phyloP scores from a whole-genome alignment of 2,888 invertebrate species.

The Galerucella nymphaeae region DNA sequence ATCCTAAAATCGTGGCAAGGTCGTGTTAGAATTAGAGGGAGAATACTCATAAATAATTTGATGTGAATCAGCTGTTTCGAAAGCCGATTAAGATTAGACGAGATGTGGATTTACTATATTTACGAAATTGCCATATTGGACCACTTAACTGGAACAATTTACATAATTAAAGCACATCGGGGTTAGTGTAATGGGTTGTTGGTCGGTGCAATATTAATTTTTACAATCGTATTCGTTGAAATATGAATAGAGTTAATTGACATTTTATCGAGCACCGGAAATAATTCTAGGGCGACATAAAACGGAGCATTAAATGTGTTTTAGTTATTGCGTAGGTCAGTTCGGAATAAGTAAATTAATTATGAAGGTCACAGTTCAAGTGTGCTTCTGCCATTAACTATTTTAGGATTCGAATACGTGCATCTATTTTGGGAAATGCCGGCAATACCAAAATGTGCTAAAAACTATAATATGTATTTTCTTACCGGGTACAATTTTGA shows the following conservation, averaged over 20 bases:
- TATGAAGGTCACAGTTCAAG: constrained; percentile 31
- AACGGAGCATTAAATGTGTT: not conserved
- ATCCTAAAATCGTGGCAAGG: constrained; percentile 41
- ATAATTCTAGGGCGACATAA: not conserved
- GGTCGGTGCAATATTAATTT: not conserved
- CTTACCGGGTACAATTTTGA: no score
- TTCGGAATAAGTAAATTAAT: constrained; percentile 23
- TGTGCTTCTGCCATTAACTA: constrained; percentile 11
- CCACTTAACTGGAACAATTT: constrained; percentile 27
- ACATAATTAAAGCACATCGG: constrained; percentile 22
- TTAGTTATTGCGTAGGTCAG: constrained; percentile 26
- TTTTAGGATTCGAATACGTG: not conserved
- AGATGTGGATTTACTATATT: constrained; percentile 33
- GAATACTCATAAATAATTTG: constrained; percentile 36
- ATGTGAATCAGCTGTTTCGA: constrained; percentile 39
- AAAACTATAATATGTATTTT: no score
- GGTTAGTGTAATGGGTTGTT: not conserved
- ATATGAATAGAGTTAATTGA: no score
- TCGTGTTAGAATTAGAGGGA: constrained; percentile 33
- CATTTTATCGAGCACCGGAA: no score
- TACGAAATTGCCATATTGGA: constrained; percentile 29
- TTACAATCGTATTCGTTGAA: no score
- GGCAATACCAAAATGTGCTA: not conserved
- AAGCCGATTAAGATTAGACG: constrained; percentile 35
- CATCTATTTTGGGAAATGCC: constrained; percentile 2